These are phyloP conservation scores for Terrapene triunguis DNA, from an alignment of 2,113 vertebrate genomes.

Conservation along the genomic window DNA sequence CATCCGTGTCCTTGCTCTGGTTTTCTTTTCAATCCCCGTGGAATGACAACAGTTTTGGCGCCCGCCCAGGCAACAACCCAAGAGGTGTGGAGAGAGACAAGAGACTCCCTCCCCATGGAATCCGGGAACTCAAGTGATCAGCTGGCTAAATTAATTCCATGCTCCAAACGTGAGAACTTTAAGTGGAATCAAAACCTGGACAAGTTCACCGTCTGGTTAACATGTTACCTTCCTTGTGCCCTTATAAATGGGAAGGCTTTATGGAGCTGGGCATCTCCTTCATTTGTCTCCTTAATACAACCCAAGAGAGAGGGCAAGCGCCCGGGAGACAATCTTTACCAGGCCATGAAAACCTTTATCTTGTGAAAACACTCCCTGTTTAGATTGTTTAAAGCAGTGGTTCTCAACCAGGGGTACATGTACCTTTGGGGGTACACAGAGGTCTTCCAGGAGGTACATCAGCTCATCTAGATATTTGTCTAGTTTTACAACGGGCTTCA, in stretches of 20 bases:
- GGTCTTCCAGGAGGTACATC: too few species aligned
- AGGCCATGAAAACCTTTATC: neutral
- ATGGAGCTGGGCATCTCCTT: neutral
- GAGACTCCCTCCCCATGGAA: neutral
- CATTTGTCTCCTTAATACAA: neutral
- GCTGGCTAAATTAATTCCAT: slow-evolving; percentile 20
- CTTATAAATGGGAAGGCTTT: slow-evolving; percentile 25
- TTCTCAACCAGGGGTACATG: too few species aligned
- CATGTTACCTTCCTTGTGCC: neutral
- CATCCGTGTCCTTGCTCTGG: neutral
- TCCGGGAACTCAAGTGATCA: neutral
- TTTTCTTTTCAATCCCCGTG: neutral
- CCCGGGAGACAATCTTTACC: neutral
- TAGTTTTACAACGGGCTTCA: too few species aligned
- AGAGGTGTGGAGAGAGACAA: neutral
- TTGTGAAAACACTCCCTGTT: neutral
- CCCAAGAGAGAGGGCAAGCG: neutral
- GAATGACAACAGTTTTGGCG: neutral
- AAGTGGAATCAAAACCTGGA: slow-evolving; percentile 7
- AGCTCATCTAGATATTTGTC: too few species aligned
- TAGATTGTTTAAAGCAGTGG: neutral
- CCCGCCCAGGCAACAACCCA: neutral
- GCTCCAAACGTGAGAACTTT: slow-evolving; percentile 15
- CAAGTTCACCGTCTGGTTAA: slow-evolving; percentile 4
- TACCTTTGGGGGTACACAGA: too few species aligned